Conservation (phyloP, 2,797 vertebrate genomes). For the Liparis tanakae region DNA sequence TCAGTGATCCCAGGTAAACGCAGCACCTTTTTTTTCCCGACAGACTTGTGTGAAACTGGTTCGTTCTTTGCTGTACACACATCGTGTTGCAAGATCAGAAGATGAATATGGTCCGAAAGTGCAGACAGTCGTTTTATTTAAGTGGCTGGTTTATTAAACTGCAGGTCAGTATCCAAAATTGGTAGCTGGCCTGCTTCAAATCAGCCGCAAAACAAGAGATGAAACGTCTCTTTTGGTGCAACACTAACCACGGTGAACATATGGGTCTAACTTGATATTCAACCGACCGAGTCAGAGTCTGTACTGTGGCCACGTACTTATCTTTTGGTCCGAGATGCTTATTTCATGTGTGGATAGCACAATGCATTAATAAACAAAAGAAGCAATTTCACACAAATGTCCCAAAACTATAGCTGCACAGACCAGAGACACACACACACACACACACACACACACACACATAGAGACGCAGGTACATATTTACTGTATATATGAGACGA, state of each 20-base stretch:
- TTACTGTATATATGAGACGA: conserved; percentile 64
- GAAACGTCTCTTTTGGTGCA: conserved; percentile 55
- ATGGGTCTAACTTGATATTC: conserved; percentile 46
- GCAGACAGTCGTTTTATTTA: conserved; percentile 49
- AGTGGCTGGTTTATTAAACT: conserved; percentile 54
- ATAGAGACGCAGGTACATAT: conserved; percentile 38
- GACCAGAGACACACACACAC: conserved; percentile 30
- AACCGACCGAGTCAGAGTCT: conserved; percentile 45
- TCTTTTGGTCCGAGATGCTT: conserved; percentile 59
- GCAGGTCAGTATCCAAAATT: conserved; percentile 53
- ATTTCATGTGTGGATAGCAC: conserved; percentile 67
- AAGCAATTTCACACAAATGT: conserved; percentile 73
- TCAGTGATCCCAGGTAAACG: conserved; percentile 60
- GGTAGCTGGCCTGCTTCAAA: conserved; percentile 54
- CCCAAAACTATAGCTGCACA: conserved; percentile 50
- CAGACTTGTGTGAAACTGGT: conserved; percentile 74
- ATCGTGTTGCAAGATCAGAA: conserved; percentile 60
- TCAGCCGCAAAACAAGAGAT: conserved; percentile 46
- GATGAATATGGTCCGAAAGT: conserved; percentile 55
- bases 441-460: conserved; percentile 19
- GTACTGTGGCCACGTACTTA: conserved; percentile 53
- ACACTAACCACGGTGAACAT: conserved; percentile 43
- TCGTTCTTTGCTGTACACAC: conserved; percentile 70
- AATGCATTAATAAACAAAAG: conserved; percentile 52
- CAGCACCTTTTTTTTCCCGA: conserved; percentile 51